Conservation (phyloP, 2,888 invertebrate species). For the Pachliopta kotzebuea region DNA sequence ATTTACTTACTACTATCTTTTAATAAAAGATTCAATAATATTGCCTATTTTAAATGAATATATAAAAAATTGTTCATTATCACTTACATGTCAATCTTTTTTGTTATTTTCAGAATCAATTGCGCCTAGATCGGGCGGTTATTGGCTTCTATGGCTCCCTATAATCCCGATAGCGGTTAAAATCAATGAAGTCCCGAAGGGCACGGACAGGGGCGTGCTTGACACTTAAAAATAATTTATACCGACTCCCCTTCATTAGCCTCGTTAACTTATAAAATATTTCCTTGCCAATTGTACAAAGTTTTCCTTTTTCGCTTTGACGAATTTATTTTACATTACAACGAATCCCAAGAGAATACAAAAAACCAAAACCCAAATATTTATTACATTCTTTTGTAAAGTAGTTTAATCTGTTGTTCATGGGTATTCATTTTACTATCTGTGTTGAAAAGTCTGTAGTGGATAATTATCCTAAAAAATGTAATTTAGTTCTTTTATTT, state of each 20-base stretch:
- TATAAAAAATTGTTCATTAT: no score
- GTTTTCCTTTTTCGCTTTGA: conserved; percentile 27
- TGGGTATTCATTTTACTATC: no score
- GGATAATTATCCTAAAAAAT: no score
- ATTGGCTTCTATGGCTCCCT: conserved; percentile 17
- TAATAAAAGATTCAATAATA: no score
- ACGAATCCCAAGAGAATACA: not conserved
- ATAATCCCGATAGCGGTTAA: conserved; percentile 40
- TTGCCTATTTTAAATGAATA: no score
- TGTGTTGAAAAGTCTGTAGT: no score
- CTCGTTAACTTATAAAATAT: conserved; percentile 54
- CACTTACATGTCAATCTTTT: not conserved
- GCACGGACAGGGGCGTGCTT: conserved; percentile 39
- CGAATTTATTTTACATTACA: not conserved
- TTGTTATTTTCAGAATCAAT: not conserved
- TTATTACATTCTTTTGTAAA: not conserved
- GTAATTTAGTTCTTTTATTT: no score
- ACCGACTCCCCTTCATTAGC: conserved; percentile 51
- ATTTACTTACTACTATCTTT: no score
- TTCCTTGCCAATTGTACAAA: conserved; percentile 48
- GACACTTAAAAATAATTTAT: conserved; percentile 64
- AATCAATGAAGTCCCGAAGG: conserved; percentile 52
- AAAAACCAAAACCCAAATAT: not conserved
- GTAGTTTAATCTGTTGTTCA: no score
- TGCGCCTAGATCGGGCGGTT: not conserved